phyloP scores from a whole-genome alignment of 2,888 invertebrate species.

The Torymus tubicola region DNA sequence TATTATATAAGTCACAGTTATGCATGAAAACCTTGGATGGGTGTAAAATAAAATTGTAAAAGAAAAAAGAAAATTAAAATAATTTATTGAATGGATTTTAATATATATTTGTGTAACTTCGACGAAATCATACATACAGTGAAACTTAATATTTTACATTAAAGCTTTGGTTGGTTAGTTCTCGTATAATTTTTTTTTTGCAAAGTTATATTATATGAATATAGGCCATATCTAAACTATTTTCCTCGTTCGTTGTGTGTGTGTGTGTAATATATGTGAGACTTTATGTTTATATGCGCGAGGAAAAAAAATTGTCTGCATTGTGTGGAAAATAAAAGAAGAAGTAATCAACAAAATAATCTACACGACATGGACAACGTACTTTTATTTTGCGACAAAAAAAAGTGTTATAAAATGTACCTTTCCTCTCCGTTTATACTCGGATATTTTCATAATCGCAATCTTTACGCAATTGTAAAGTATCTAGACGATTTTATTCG shows the following conservation, averaged over 20 bases:
- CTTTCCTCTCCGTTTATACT: slow-evolving; percentile 46
- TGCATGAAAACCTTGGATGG: background rate
- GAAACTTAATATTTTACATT: slow-evolving; percentile 46
- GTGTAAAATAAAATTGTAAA: slow-evolving; percentile 1
- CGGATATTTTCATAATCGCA: slow-evolving; percentile 1
- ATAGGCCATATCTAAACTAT: slow-evolving; percentile 14
- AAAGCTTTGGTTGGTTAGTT: slow-evolving; percentile 55
- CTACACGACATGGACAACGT: slow-evolving; percentile 53
- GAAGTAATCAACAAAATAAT: slow-evolving; percentile 46
- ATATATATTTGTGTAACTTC: slow-evolving; percentile 50
- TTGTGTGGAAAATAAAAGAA: slow-evolving; percentile 29
- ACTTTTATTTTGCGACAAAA: slow-evolving; percentile 55
- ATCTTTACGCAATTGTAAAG: slow-evolving; percentile 54
- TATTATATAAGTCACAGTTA: background rate
- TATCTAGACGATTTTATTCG: slow-evolving; percentile 51
- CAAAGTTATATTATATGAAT: slow-evolving; percentile 10
- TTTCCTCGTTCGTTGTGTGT: slow-evolving; percentile 18
- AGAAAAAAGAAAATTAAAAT: slow-evolving; percentile 25
- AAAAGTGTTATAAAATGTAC: slow-evolving; percentile 55
- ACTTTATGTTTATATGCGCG: background rate
- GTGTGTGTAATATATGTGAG: background rate
- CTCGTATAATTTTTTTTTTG: slow-evolving; percentile 33
- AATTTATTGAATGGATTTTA: slow-evolving; percentile 30
- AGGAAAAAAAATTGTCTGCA: slow-evolving; percentile 10
- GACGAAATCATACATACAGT: slow-evolving; percentile 53